Conservation (phyloP, 2,797 vertebrate species). For the Falco cherrug region DNA sequence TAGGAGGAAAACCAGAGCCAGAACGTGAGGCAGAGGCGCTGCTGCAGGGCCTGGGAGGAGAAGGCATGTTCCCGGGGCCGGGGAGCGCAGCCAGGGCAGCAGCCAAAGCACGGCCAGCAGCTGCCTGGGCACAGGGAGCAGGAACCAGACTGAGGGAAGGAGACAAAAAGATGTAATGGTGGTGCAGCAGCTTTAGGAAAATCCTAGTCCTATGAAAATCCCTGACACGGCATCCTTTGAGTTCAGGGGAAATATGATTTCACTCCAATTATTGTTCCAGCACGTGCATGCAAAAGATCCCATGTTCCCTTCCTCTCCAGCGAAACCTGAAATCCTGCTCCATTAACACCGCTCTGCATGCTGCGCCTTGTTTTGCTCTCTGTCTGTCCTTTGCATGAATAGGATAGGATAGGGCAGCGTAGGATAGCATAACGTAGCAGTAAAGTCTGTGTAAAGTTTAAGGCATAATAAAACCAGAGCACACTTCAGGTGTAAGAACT, state of each 20-base stretch:
- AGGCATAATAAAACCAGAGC: not conserved
- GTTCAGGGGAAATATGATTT: not conserved
- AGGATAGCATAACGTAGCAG: not conserved
- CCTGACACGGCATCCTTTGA: not conserved
- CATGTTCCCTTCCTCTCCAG: not conserved
- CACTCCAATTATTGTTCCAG: not conserved
- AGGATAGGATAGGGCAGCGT: too few relatives aligned
- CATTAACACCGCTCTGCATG: not conserved
- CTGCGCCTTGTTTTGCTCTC: not conserved
- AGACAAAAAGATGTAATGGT: not conserved
- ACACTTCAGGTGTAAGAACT: not conserved
- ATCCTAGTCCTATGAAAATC: not conserved
- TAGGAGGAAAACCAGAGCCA: not conserved
- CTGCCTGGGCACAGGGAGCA: not conserved
- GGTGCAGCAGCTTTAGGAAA: not conserved
- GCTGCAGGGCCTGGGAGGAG: accelerated
- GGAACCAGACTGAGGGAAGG: not conserved
- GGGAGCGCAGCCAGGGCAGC: not conserved
- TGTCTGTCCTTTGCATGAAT: not conserved
- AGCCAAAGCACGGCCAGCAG: not conserved
- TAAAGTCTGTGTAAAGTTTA: not conserved
- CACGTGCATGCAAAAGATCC: not conserved
- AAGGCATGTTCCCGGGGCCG: accelerated
- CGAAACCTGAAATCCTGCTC: not conserved
- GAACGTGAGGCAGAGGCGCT: not conserved